A percentile compares a stretch with the other conserved stretches of the same genome.
These are phyloP conservation scores for Melospiza georgiana DNA, from an alignment of 2,113 vertebrate species.

Conservation along the genomic window DNA sequence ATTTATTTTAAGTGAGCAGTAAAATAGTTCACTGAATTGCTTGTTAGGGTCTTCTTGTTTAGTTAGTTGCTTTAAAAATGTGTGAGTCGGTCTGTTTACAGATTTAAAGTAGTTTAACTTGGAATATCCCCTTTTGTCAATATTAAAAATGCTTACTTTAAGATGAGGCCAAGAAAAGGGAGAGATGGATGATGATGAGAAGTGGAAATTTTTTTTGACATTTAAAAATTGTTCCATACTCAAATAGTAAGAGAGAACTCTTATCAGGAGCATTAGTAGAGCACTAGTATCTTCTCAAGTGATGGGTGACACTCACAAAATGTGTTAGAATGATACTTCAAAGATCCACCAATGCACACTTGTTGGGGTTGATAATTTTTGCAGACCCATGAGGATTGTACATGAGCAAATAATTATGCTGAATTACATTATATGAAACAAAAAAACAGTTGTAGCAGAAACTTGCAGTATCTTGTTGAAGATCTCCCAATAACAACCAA, in stretches of 20 bases:
- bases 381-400: background rate
- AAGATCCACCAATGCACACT: background rate
- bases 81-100: background rate
- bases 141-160: background rate
- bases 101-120: background rate
- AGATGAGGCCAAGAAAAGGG: background rate
- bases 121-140: background rate
- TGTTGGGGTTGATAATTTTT: background rate
- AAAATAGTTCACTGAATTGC: background rate
- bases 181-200: background rate
- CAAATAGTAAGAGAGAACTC: background rate
- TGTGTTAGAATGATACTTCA: background rate
- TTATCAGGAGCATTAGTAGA: background rate
- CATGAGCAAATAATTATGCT: conserved; percentile 34
- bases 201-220: background rate
- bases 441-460: background rate
- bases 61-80: background rate
- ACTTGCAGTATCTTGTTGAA: background rate
- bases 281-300: background rate
- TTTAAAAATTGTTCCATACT: background rate
- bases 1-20: background rate
- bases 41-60: background rate
- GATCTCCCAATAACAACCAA: background rate
- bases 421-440: conserved; percentile 33
- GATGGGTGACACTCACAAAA: background rate